phyloP scores from a whole-genome alignment of 2,113 vertebrate genomes.

The Prionailurus viverrinus region DNA sequence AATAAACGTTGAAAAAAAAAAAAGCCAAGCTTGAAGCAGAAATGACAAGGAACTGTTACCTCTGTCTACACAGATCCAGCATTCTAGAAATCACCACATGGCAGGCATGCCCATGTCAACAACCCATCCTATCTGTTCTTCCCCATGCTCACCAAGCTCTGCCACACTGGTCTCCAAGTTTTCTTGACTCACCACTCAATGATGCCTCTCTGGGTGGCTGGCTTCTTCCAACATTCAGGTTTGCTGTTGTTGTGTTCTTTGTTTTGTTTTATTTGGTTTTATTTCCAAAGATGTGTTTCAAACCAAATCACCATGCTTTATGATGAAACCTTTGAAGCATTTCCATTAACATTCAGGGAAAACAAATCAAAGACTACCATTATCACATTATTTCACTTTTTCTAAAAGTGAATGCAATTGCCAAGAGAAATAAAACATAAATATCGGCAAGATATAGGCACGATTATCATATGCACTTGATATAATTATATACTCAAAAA shows the following conservation, averaged over 20 bases:
- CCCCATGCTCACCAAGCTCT: too few species aligned
- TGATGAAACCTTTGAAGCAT: background rate
- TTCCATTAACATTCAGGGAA: background rate
- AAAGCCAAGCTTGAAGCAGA: background rate
- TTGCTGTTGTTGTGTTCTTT: background rate
- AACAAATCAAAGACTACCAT: background rate
- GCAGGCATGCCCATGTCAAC: background rate
- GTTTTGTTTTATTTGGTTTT: background rate
- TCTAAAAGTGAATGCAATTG: background rate
- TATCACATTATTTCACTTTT: background rate
- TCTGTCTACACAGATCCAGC: background rate
- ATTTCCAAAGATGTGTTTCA: background rate
- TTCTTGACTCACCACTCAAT: background rate
- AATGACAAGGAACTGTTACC: background rate
- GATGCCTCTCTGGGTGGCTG: background rate
- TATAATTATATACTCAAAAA: background rate
- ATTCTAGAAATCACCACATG: background rate
- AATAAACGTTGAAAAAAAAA: too few species aligned
- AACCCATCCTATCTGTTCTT: background rate
- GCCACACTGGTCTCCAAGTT: background rate
- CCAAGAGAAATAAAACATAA: slow-evolving; percentile 26
- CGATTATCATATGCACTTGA: background rate
- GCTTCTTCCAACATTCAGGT: background rate
- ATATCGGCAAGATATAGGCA: background rate
- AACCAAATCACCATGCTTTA: background rate